Conservation (phyloP, 2,113 vertebrate species). For the Alexandromys fortis region DNA sequence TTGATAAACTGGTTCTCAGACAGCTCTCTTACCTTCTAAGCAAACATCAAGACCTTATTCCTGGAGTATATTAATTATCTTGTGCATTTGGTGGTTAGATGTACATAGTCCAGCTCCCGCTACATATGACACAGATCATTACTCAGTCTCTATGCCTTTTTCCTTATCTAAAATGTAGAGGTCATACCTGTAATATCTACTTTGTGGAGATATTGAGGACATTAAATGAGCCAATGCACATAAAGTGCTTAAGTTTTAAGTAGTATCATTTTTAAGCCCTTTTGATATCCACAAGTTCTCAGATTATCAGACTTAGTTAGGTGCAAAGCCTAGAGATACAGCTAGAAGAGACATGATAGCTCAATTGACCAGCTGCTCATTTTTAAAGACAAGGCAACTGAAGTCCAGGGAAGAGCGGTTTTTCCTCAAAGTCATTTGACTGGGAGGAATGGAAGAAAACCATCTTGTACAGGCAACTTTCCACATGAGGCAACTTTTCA, state of each 20-base stretch:
- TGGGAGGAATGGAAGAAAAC: background rate
- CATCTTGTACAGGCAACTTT: background rate
- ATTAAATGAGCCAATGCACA: background rate
- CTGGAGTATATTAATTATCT: background rate
- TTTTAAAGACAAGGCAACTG: constrained; percentile 42
- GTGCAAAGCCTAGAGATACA: background rate
- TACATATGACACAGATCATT: background rate
- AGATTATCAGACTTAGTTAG: background rate
- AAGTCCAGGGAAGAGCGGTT: background rate
- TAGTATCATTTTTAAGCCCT: constrained; percentile 8
- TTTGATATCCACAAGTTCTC: background rate
- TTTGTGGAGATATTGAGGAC: background rate
- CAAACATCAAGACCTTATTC: background rate
- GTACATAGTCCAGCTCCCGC: background rate
- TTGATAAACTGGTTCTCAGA: background rate
- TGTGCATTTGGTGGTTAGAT: background rate
- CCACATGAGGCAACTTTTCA: background rate
- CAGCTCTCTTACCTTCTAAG: background rate
- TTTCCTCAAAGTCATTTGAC: background rate
- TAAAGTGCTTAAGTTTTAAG: background rate
- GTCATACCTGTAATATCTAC: background rate
- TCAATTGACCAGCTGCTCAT: background rate
- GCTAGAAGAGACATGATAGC: background rate
- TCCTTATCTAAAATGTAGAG: constrained; percentile 6
- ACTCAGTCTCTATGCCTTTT: background rate